Conservation (phyloP, 2,888 invertebrate species). For the Melanargia galathea region DNA sequence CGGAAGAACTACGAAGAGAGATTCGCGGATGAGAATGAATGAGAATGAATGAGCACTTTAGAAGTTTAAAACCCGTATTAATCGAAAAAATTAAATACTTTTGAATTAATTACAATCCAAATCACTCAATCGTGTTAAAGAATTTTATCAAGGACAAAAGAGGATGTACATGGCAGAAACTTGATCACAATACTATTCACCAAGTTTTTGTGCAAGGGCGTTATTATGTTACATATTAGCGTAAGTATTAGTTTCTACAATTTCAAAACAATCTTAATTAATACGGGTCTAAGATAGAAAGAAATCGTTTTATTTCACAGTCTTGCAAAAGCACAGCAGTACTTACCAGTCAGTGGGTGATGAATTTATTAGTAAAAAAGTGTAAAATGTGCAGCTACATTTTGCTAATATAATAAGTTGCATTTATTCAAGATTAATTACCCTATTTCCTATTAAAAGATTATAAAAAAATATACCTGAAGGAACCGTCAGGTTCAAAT, state of each 20-base stretch:
- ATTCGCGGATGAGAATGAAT: conserved; percentile 67
- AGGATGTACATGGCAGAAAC: not conserved
- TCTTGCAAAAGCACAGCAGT: conserved; percentile 30
- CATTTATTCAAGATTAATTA: conserved; percentile 1
- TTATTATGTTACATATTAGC: no score
- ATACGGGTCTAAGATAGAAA: conserved; percentile 14
- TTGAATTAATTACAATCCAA: not conserved
- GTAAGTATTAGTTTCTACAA: not conserved
- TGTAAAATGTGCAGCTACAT: conserved; percentile 34
- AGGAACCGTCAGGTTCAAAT: conserved; percentile 77
- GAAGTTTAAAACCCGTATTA: conserved; percentile 20
- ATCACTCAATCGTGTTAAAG: not conserved
- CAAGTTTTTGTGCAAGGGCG: not conserved
- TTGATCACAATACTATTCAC: not conserved
- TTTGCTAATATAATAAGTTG: conserved; percentile 14
- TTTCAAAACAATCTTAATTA: not conserved
- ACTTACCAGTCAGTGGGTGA: conserved; percentile 34
- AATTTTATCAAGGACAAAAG: not conserved
- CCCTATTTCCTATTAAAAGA: conserved; percentile 6
- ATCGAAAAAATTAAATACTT: not conserved
- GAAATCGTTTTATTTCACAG: not conserved
- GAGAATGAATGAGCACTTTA: conserved; percentile 47
- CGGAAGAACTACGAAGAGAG: conserved; percentile 82
- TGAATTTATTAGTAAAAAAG: conserved; percentile 31
- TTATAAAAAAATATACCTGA: conserved; percentile 58